Evolutionary conservation across 2,797 vertebrate genomes (phyloP).

Genomic region (Cossypha dichroa): DNA sequence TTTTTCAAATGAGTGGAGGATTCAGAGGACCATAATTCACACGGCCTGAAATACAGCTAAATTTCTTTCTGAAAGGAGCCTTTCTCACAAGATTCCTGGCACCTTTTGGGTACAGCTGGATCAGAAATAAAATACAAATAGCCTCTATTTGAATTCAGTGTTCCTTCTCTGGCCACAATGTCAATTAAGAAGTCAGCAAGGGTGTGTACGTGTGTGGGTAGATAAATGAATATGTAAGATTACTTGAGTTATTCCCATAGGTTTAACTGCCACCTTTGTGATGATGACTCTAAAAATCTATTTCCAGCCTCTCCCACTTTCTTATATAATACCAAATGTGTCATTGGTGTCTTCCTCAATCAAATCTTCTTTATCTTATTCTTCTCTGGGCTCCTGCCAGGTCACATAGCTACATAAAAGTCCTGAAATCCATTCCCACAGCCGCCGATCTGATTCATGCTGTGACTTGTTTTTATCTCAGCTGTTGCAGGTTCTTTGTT

Average conservation of each 20-base stretch:
- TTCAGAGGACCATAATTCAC: neutral
- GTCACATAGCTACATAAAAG: conserved; percentile 4
- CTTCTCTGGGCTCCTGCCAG: conserved; percentile 16
- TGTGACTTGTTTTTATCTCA: neutral
- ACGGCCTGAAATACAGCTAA: neutral
- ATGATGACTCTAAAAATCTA: neutral
- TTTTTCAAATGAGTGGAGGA: neutral
- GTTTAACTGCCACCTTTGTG: conserved; percentile 32
- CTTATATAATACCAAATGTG: neutral
- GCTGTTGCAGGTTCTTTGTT: neutral
- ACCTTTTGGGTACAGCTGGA: conserved; percentile 37
- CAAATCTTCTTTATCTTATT: neutral
- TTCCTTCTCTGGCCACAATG: neutral
- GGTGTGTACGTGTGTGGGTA: conserved; percentile 19
- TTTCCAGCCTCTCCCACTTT: conserved; percentile 28
- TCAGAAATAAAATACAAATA: conserved; percentile 35
- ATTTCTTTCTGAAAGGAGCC: conserved; percentile 24
- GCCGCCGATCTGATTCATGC: conserved; percentile 32
- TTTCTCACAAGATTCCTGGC: conserved; percentile 48
- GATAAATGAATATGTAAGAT: conserved; percentile 8
- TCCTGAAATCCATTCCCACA: conserved; percentile 35
- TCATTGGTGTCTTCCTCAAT: conserved; percentile 25
- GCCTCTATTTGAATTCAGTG: conserved; percentile 22
- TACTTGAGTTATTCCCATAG: conserved; percentile 12
- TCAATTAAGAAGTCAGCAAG: conserved; percentile 48